phyloP scores from a whole-genome alignment of 2,113 vertebrate species.

The Peucedramus taeniatus region DNA sequence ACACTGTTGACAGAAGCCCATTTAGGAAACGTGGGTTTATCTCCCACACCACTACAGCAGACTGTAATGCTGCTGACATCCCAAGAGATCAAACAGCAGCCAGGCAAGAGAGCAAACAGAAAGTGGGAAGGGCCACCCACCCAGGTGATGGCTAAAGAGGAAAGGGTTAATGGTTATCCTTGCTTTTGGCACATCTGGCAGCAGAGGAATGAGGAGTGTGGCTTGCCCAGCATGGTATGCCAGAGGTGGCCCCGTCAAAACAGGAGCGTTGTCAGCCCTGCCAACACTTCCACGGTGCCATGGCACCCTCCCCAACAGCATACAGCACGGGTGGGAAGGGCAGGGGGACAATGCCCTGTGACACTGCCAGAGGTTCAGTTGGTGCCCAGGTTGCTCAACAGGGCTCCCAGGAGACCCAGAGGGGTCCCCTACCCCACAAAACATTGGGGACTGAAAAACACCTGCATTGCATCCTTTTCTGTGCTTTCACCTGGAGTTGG shows the following conservation, averaged over 20 bases:
- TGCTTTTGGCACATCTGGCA: background rate
- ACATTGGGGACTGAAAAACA: background rate
- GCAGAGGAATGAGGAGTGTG: background rate
- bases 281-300: background rate
- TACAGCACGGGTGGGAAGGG: fast-evolving
- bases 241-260: background rate
- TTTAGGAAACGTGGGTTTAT: background rate
- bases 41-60: fast-evolving
- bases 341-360: fast-evolving
- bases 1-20: background rate
- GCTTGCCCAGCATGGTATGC: background rate
- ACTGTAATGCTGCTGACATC: background rate
- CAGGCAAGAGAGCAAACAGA: background rate
- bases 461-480: fast-evolving
- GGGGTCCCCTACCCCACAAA: background rate
- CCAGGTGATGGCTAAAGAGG: background rate
- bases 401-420: background rate
- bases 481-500: background rate
- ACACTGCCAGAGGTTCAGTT: background rate
- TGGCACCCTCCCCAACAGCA: background rate
- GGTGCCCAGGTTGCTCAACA: background rate
- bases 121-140: background rate
- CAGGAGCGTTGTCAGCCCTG: background rate
- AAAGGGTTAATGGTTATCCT: conserved; percentile 25
- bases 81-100: background rate